Conservation (phyloP, 2,113 vertebrate species). For the Falcunculus frontatus region DNA sequence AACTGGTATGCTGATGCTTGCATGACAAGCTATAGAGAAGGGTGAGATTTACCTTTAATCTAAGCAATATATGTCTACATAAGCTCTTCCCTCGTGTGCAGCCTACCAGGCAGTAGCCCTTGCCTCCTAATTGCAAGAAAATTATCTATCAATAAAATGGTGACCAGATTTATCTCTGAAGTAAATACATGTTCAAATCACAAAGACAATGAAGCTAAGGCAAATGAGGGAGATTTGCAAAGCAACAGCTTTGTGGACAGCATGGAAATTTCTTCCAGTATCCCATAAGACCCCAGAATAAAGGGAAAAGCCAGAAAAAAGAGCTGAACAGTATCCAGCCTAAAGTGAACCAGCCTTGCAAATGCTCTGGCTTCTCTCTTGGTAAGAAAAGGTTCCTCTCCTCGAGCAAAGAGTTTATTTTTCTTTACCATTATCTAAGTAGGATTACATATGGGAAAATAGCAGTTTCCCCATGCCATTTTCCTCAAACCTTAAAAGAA, state of each 20-base stretch:
- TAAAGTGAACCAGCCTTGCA: not conserved
- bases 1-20: not conserved
- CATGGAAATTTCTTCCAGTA: not conserved
- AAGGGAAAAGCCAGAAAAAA: not conserved
- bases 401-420: not conserved
- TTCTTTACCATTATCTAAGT: not conserved
- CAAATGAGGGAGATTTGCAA: not conserved
- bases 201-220: not conserved
- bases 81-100: not conserved
- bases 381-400: not conserved
- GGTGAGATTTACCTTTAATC: not conserved
- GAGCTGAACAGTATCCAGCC: not conserved
- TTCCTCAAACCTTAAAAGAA: not conserved
- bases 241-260: not conserved
- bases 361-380: not conserved
- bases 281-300: not conserved
- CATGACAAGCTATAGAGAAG: not conserved
- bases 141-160: not conserved
- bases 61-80: not conserved
- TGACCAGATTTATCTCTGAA: not conserved
- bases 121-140: not conserved
- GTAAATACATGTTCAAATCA: not conserved
- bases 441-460: not conserved
- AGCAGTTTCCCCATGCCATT: not conserved
- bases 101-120: not conserved